Conservation (phyloP, 2,113 vertebrate species). For the Meles meles region DNA sequence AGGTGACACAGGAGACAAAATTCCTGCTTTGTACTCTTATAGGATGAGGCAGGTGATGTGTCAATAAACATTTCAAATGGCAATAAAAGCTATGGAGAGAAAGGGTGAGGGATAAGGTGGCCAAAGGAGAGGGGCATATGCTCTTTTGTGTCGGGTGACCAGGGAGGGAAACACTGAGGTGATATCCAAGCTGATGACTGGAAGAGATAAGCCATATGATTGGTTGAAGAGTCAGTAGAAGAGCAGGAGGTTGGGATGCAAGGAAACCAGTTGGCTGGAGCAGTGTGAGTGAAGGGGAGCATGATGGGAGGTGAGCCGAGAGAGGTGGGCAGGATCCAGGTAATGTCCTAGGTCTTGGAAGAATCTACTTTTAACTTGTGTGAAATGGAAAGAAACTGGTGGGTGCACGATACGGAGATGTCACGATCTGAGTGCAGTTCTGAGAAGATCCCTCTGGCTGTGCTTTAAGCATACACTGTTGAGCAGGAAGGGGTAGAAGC, state of each 20-base stretch:
- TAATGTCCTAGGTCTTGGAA: neutral
- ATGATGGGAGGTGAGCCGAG: neutral
- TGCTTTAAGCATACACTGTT: neutral
- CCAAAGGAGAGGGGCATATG: neutral
- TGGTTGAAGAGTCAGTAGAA: neutral
- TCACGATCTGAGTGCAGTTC: neutral
- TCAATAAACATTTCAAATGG: neutral
- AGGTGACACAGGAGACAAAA: neutral
- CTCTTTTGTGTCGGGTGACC: neutral
- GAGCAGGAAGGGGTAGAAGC: neutral
- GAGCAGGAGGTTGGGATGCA: neutral
- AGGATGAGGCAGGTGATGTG: neutral
- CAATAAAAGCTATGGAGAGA: neutral
- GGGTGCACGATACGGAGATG: neutral
- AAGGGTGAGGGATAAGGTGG: neutral
- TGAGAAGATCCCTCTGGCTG: neutral
- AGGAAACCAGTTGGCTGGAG: neutral
- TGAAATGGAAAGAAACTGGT: neutral
- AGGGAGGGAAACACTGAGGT: neutral
- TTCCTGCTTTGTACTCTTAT: neutral
- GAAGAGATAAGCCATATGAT: neutral
- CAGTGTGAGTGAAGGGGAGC: neutral
- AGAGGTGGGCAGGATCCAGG: neutral
- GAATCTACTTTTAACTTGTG: neutral
- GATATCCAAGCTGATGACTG: neutral